phyloP scores from a whole-genome alignment of 2,113 vertebrate genomes.

The Anthoscopus minutus region DNA sequence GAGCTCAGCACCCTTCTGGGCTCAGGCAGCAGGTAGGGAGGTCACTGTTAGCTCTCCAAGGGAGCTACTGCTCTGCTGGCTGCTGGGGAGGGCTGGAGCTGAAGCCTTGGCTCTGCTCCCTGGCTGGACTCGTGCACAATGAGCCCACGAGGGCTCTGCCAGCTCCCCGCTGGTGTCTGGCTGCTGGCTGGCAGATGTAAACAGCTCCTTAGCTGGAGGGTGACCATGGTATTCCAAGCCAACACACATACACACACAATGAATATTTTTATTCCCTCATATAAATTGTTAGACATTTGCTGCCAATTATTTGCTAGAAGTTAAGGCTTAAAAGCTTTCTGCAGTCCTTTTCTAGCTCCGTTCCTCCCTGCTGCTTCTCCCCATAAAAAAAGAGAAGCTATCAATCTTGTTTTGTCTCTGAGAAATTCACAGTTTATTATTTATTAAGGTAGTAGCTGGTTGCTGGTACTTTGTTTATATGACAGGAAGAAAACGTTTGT shows the following conservation, averaged over 20 bases:
- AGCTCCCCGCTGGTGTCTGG: not conserved
- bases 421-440: not conserved
- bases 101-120: not conserved
- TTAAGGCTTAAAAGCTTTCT: conserved; percentile 1
- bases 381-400: not conserved
- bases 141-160: not conserved
- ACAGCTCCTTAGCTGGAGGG: conserved; percentile 26
- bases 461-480: not conserved
- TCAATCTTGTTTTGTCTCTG: not conserved
- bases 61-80: not conserved
- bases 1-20: not conserved
- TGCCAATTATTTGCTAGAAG: conserved; percentile 44
- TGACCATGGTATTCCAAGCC: conserved; percentile 10
- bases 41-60: not conserved
- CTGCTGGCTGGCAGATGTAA: conserved; percentile 47
- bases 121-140: not conserved
- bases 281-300: conserved; percentile 25
- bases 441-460: not conserved
- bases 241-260: conserved; percentile 21
- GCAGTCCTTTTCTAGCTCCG: not conserved
- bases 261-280: conserved; percentile 38
- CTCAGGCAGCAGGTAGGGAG: not conserved
- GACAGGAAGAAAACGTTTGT: not conserved
- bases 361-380: accelerated
- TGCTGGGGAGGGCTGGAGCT: not conserved